Evolutionary conservation across 2,888 invertebrate species (phyloP).

Genomic region (Escarpia spicata): DNA sequence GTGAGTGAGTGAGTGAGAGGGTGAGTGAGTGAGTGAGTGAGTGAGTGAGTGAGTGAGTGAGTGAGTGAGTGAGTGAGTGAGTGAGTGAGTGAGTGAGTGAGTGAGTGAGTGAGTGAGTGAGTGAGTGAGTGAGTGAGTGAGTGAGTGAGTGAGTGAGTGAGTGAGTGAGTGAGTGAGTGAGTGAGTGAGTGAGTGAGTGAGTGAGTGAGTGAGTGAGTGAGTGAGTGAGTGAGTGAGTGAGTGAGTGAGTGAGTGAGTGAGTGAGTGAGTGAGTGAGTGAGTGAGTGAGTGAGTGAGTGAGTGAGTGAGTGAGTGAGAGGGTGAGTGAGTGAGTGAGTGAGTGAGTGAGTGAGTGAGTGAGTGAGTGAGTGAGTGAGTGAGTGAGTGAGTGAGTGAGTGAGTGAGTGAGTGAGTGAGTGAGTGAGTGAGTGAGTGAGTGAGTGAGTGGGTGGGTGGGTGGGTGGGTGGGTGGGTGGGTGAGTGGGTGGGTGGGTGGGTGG

Average conservation of each 20-base stretch:
- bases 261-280: background rate
- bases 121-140: background rate
- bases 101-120: background rate
- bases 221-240: conserved; percentile 19
- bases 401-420: no score
- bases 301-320: background rate
- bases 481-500: background rate
- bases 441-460: background rate
- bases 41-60: conserved; percentile 20
- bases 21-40: conserved; percentile 17
- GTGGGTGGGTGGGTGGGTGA: background rate
- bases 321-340: background rate
- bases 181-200: conserved; percentile 19
- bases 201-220: conserved; percentile 19
- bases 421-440: background rate
- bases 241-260: background rate
- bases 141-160: background rate
- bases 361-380: conserved; percentile 19
- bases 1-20: background rate
- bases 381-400: conserved; percentile 19
- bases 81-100: background rate
- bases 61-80: conserved; percentile 19
- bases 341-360: conserved; percentile 20
- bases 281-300: background rate
- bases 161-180: conserved; percentile 13